Base-by-base conservation (phyloP, 2,797 vertebrate species). In the Nyctibius grandis region DNA sequence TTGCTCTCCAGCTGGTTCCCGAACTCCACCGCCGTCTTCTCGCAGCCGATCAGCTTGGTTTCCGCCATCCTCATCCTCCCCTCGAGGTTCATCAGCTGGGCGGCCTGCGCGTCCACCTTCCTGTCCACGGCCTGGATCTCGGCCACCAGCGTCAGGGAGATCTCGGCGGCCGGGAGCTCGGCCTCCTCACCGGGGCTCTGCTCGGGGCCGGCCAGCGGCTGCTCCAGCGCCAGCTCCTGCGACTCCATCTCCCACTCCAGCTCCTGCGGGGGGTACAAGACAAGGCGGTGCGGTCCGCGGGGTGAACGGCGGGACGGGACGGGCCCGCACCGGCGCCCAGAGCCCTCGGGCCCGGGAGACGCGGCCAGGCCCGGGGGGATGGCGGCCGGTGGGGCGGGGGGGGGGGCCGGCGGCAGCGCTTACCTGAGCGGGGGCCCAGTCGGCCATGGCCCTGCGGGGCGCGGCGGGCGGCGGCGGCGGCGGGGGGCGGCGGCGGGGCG, bases 1-100 rank as follows among this genome's bases (percentile, higher is more conserved):
- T 98, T 98, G 97, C 98, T 97, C 64, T 98, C 98, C 93, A 98
- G 96, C 95, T 98, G 98, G 80, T 97, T 97, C 11, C 98, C 98
- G 0, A 98, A 98, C 38, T 98, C 98, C 1, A 97, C 97, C 5
- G 96, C 97, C 4, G 98, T 98, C 80, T 98, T 98, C 87, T 98
- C 98, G 10, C 98, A 98, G 88, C 96, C 97, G 65, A 97, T 97
- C 89, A 98, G 92, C 63, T 98, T 98, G 22, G 96, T 98, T 74
- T 98, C 98, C 0, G 97, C 97, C 53, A 97, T 97, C 69, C 98
- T 97, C 75, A 98, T 97, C 75, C 98, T 94, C 28, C 98, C 98
- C 33, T 98, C 98, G 67, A 98, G 95, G 75, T 97, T 97, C 83
- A 98, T 95, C 42, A 98, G 97, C 69, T 98, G 97, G 5, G 98